These are phyloP conservation scores for Acanthurus tractus DNA, from an alignment of 2,797 vertebrate species.

Conservation along the genomic window DNA sequence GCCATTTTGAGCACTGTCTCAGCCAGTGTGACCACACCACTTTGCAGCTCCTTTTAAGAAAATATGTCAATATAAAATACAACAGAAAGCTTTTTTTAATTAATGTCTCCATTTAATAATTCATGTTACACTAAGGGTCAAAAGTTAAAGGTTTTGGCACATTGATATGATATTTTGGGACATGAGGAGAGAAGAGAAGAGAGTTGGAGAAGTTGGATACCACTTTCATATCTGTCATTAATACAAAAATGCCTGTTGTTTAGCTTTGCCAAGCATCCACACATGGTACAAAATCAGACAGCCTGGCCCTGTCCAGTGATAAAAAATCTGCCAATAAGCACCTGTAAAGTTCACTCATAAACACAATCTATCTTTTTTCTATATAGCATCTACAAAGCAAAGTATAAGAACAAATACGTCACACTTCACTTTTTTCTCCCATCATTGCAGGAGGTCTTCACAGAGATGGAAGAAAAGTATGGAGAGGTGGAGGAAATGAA, in stretches of 20 bases:
- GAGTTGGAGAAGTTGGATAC: too few species aligned
- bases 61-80: too few species aligned
- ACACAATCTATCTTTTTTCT: neutral
- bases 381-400: neutral
- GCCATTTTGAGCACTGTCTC: neutral
- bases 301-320: neutral
- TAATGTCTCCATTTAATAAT: too few species aligned
- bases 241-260: neutral
- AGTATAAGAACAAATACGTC: too few species aligned
- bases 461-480: constrained; percentile 99
- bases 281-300: neutral
- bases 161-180: too few species aligned
- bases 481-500: constrained; percentile 99
- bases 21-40: neutral
- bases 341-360: neutral
- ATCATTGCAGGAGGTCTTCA: constrained; percentile 93
- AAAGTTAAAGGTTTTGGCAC: too few species aligned
- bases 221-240: too few species aligned
- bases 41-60: too few species aligned
- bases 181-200: too few species aligned
- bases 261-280: neutral
- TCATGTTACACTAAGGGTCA: too few species aligned
- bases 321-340: neutral
- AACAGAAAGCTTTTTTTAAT: too few species aligned
- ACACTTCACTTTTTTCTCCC: neutral